Evolutionary conservation across 1,140 invertebrate genomes (phyloP).

Genomic region (Hycleus cichorii): DNA sequence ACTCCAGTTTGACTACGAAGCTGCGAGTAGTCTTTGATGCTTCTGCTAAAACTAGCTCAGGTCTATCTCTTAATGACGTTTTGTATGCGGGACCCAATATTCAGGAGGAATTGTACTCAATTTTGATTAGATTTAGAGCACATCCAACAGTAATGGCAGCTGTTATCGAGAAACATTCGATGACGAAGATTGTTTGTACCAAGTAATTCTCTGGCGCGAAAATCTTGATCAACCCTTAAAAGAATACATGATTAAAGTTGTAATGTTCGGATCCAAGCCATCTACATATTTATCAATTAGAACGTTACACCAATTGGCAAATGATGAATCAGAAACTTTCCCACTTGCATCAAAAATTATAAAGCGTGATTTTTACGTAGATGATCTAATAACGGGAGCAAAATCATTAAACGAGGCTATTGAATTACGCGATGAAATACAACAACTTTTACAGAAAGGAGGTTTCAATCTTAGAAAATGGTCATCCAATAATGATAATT

Average conservation of each 20-base stretch:
- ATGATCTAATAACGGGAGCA: conserved; percentile 37
- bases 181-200: conserved; percentile 32
- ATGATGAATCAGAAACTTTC: conserved; percentile 15
- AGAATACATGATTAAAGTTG: conserved; percentile 24
- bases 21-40: conserved; percentile 25
- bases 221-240: not conserved
- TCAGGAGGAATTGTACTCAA: conserved; percentile 34
- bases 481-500: not conserved
- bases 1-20: conserved; percentile 22
- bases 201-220: conserved; percentile 41
- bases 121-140: conserved; percentile 37
- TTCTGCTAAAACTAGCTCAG: conserved; percentile 17
- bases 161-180: conserved; percentile 39
- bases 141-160: conserved; percentile 26
- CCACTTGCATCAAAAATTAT: conserved; percentile 21
- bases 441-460: not conserved
- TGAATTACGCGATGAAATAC: conserved; percentile 7
- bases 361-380: conserved; percentile 35
- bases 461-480: conserved; percentile 41
- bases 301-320: conserved; percentile 22
- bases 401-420: conserved; percentile 16
- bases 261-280: conserved; percentile 30
- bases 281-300: conserved; percentile 30
- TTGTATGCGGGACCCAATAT: conserved; percentile 26
- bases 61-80: conserved; percentile 26